phyloP scores from a whole-genome alignment of 1,140 invertebrate species.

The Ruditapes philippinarum region DNA sequence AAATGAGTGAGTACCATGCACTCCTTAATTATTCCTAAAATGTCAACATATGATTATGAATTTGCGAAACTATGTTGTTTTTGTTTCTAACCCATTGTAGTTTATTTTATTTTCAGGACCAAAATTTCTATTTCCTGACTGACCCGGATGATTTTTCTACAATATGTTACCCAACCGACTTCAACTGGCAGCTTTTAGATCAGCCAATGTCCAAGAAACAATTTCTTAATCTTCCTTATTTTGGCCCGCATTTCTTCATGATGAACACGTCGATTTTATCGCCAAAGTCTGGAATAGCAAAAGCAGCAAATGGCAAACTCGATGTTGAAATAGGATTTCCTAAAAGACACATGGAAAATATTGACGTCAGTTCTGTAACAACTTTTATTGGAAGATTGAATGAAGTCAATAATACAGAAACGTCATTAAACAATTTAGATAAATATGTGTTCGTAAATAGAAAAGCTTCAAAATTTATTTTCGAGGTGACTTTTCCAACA shows the following conservation, averaged over 20 bases:
- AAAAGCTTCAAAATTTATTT: slow-evolving; percentile 50
- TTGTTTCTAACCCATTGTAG: too few species aligned
- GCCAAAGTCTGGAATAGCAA: slow-evolving; percentile 11
- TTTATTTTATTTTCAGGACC: slow-evolving; percentile 49
- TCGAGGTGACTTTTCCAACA: slow-evolving; percentile 27
- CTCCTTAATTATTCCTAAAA: too few species aligned
- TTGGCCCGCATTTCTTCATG: slow-evolving; percentile 34
- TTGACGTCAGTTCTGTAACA: slow-evolving; percentile 14
- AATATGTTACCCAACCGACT: slow-evolving; percentile 50
- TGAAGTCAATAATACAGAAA: neutral
- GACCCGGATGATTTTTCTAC: slow-evolving; percentile 49
- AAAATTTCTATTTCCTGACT: slow-evolving; percentile 57
- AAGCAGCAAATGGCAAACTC: slow-evolving; percentile 35
- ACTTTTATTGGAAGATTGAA: neutral
- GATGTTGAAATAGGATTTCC: slow-evolving; percentile 50
- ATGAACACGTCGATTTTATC: slow-evolving; percentile 14
- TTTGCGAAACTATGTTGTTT: too few species aligned
- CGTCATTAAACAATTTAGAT: slow-evolving; percentile 10
- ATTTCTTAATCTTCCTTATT: slow-evolving; percentile 36
- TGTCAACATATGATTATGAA: too few species aligned
- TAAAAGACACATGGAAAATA: slow-evolving; percentile 1
- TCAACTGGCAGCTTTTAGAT: slow-evolving; percentile 58
- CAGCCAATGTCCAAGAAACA: slow-evolving; percentile 30
- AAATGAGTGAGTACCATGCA: too few species aligned
- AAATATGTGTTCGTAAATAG: slow-evolving; percentile 61